Conservation (phyloP, 2,888 invertebrate species). For the Nomada goodeniana region DNA sequence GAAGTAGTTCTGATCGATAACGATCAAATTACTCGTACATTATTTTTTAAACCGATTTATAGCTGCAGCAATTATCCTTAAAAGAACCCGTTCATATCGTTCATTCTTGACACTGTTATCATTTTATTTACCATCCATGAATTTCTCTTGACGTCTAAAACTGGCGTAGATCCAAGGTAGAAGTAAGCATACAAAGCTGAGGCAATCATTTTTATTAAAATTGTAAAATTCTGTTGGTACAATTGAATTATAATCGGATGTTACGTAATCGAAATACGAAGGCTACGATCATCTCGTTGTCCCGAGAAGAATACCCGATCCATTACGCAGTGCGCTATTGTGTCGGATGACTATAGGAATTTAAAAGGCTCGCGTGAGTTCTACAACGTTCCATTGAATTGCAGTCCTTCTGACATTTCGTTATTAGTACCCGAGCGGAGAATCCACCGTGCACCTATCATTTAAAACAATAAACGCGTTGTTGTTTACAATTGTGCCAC, state of each 20-base stretch:
- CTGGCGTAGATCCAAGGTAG: no score
- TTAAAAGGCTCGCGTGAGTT: conserved; percentile 37
- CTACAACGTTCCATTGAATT: conserved; percentile 31
- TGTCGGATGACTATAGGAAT: conserved; percentile 52
- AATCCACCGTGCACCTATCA: background rate
- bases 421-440: conserved; percentile 8
- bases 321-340: conserved; percentile 51
- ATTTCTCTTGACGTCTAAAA: background rate
- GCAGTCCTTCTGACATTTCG: conserved; percentile 6
- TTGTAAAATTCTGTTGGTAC: background rate
- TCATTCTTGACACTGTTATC: no score
- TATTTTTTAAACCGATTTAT: conserved; percentile 1
- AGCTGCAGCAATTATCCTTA: background rate
- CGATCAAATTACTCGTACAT: conserved; percentile 30
- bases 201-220: background rate
- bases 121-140: background rate
- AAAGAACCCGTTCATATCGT: background rate
- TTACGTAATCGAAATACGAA: conserved; percentile 12
- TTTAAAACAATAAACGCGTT: conserved; percentile 19
- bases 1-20: conserved; percentile 16
- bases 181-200: background rate
- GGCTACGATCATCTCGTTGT: conserved; percentile 27
- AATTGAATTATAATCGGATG: background rate
- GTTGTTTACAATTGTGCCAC: conserved; percentile 28
- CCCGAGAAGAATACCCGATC: conserved; percentile 34